These are phyloP conservation scores for Aleiodes leptofemur DNA, from an alignment of 2,888 invertebrate genomes.

Conservation along the genomic window DNA sequence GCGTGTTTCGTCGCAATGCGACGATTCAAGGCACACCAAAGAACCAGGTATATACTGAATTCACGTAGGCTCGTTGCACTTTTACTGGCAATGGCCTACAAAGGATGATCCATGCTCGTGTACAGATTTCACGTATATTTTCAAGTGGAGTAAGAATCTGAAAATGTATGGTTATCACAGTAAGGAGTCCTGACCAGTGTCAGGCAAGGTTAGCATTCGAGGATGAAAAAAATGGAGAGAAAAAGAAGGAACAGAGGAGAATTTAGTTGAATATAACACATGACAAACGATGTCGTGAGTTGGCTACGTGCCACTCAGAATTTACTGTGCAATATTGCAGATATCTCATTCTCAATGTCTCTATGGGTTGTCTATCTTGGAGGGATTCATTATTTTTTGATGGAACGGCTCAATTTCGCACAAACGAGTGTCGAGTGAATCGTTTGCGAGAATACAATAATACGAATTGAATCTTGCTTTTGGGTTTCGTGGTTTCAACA, in stretches of 20 bases:
- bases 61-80: constrained; percentile 30
- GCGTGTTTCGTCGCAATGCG: constrained; percentile 56
- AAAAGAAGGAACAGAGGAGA: not conserved
- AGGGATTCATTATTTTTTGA: constrained; percentile 17
- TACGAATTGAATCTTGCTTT: no score
- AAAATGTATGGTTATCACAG: constrained; percentile 7
- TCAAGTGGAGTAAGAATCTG: not conserved
- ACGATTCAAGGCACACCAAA: constrained; percentile 39
- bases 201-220: not conserved
- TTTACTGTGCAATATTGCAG: not conserved
- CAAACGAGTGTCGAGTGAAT: no score
- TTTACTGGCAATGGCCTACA: constrained; percentile 47
- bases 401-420: constrained; percentile 14
- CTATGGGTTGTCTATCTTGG: constrained; percentile 1
- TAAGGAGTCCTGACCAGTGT: constrained; percentile 14
- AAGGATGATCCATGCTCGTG: constrained; percentile 47
- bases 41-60: constrained; percentile 33
- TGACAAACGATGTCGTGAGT: constrained; percentile 22
- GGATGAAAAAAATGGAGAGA: not conserved
- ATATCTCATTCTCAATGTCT: constrained; percentile 8
- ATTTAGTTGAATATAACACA: not conserved
- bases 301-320: constrained; percentile 17
- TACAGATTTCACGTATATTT: constrained; percentile 39
- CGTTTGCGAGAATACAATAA: no score
- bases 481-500: no score